Conservation (phyloP, 2,888 invertebrate genomes). For the Hirtodrosophila trivittata region DNA sequence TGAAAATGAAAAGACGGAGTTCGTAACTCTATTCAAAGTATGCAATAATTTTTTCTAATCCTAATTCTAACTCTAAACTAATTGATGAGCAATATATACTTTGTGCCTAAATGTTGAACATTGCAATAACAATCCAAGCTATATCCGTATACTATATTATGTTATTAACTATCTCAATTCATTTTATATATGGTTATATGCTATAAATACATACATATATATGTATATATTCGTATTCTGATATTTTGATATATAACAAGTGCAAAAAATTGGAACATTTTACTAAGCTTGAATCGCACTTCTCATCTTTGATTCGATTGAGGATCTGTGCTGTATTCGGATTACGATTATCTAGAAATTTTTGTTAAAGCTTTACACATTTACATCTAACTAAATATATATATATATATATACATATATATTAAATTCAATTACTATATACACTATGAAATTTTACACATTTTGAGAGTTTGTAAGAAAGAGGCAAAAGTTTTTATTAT, state of each 20-base stretch:
- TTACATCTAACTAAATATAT: constrained; percentile 5
- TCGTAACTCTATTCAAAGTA: constrained; percentile 46
- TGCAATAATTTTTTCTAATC: constrained; percentile 62
- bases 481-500: constrained; percentile 19
- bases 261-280: constrained; percentile 26
- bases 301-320: constrained; percentile 48
- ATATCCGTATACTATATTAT: constrained; percentile 27
- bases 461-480: constrained; percentile 17
- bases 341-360: constrained; percentile 35
- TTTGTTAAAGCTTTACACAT: constrained; percentile 33
- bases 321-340: constrained; percentile 57
- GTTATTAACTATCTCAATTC: constrained; percentile 45
- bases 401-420: constrained; percentile 19
- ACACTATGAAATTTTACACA: constrained; percentile 4
- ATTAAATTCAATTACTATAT: constrained; percentile 10
- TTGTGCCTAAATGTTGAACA: constrained; percentile 82
- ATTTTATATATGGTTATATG: too few relatives aligned
- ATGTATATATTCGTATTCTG: constrained; percentile 2
- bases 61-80: constrained; percentile 22
- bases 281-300: constrained; percentile 62
- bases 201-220: neutral
- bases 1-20: constrained; percentile 41
- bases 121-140: constrained; percentile 69
- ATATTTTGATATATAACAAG: neutral
- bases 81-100: constrained; percentile 76